Conservation (phyloP, 2,888 invertebrate genomes). For the Suillia variegata region DNA sequence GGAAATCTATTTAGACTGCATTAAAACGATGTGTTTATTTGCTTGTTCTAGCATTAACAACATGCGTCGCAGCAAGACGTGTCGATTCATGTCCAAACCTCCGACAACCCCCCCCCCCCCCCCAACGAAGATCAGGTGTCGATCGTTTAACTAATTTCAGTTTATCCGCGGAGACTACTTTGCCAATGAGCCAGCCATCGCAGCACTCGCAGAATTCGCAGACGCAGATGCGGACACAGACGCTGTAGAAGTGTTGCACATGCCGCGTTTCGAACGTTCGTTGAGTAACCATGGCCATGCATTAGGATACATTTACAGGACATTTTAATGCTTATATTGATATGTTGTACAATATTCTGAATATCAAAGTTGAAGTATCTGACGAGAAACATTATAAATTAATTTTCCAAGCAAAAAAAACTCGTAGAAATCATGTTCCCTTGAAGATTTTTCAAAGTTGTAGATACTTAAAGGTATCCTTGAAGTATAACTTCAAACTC, state of each 20-base stretch:
- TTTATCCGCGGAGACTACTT: no score
- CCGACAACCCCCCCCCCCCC: not conserved
- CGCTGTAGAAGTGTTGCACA: not conserved
- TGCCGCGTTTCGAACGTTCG: no score
- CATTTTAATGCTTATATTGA: no score
- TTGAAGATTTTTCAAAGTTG: no score
- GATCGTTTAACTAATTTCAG: slow-evolving; percentile 5
- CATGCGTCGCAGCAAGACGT: not conserved
- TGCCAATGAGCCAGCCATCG: no score
- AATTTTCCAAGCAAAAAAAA: not conserved
- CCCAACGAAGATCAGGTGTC: slow-evolving; percentile 8
- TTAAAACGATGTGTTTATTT: not conserved
- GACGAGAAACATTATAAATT: not conserved
- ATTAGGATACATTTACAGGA: not conserved
- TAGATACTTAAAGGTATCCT: no score
- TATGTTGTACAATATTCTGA: no score
- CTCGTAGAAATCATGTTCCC: no score
- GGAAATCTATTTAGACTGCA: not conserved
- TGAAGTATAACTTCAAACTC: no score
- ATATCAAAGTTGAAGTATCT: slow-evolving; percentile 18
- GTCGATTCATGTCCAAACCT: not conserved
- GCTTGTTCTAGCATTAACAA: not conserved
- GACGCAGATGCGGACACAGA: not conserved
- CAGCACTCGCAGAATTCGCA: not conserved
- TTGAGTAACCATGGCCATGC: not conserved